A percentile compares a stretch with the other conserved stretches of the same genome.
phyloP scores from a whole-genome alignment of 2,113 vertebrate genomes.

The Chamaea fasciata region DNA sequence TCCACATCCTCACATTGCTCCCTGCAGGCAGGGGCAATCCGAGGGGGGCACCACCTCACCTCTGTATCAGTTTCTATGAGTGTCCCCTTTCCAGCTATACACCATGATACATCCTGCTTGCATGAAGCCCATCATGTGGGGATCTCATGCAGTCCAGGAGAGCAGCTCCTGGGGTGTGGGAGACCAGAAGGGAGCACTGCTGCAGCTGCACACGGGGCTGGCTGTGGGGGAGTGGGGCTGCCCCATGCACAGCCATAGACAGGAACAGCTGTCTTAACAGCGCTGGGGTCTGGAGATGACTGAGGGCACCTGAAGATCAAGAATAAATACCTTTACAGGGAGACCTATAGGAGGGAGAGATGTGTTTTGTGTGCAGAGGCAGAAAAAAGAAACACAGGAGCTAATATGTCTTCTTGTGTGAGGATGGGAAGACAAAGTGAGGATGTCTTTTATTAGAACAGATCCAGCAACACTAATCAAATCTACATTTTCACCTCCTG shows the following conservation, averaged over 20 bases:
- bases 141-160: neutral
- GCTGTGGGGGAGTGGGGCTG: neutral
- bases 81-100: neutral
- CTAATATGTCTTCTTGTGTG: neutral
- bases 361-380: neutral
- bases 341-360: neutral
- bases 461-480: neutral
- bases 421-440: neutral
- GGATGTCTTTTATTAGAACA: neutral
- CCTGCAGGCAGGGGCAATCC: neutral
- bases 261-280: neutral
- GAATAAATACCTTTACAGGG: neutral
- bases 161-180: neutral
- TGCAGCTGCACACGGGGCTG: neutral
- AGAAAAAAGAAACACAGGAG: neutral
- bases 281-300: neutral
- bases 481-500: neutral
- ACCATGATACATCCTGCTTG: neutral
- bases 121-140: neutral
- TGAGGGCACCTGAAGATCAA: neutral
- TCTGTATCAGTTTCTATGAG: rapidly evolving
- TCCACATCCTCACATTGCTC: neutral
- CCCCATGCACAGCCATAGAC: neutral
- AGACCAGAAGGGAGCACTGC: neutral
- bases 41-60: neutral